Percentiles rank a stretch among this genome's conserved stretches.
Evolutionary conservation across 2,113 vertebrate species (phyloP).

Genomic region (Cyanistes caeruleus): DNA sequence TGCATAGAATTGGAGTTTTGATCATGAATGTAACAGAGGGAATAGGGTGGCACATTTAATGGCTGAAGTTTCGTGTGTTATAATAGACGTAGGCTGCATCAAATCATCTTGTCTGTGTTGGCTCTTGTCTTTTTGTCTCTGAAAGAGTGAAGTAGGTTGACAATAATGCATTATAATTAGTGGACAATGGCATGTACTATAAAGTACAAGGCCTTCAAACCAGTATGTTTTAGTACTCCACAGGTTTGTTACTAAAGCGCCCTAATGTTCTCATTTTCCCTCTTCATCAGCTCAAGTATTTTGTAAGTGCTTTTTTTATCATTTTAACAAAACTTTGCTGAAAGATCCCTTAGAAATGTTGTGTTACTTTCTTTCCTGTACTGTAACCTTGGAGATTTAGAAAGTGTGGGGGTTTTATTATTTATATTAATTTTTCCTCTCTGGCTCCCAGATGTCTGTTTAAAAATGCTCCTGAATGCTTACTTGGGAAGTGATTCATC

Average conservation of each 20-base stretch:
- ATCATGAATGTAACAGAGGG: conserved; percentile 20
- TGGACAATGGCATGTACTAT: neutral
- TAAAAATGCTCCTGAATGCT: conserved; percentile 27
- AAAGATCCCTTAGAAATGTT: conserved; percentile 10
- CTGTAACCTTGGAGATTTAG: neutral
- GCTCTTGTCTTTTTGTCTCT: conserved; percentile 11
- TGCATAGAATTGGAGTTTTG: neutral
- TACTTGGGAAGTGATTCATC: conserved; percentile 47
- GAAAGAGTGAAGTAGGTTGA: conserved; percentile 7
- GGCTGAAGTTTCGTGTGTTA: conserved; percentile 11
- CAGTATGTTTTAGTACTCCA: conserved; percentile 3
- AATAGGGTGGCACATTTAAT: conserved; percentile 1
- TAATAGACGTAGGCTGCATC: neutral
- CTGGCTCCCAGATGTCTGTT: conserved; percentile 44
- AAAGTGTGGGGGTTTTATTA: neutral
- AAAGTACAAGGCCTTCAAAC: conserved; percentile 12
- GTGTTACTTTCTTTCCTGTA: neutral
- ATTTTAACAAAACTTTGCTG: neutral
- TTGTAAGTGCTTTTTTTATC: neutral
- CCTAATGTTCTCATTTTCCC: neutral
- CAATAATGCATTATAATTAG: neutral
- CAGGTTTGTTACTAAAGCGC: neutral
- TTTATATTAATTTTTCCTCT: conserved; percentile 55
- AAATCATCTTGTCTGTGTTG: neutral
- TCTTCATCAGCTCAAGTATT: conserved; percentile 20